Percentiles rank a stretch among this genome's conserved stretches.
These are phyloP conservation scores for Ammodytes dubius DNA, from an alignment of 2,113 vertebrate genomes.

Conservation along the genomic window DNA sequence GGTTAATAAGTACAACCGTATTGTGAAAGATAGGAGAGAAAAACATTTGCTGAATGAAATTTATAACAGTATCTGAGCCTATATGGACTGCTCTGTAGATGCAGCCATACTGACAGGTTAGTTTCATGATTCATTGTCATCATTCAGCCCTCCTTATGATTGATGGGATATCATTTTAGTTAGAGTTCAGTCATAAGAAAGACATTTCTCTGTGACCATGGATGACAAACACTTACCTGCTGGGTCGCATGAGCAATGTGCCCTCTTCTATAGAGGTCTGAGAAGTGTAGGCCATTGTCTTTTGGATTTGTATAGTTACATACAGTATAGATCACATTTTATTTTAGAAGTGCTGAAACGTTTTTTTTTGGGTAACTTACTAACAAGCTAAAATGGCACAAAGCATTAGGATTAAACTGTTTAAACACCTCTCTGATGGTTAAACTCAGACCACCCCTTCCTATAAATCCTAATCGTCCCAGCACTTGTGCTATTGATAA, in stretches of 20 bases:
- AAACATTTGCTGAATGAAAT: background rate
- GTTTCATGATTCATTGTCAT: background rate
- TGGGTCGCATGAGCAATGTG: background rate
- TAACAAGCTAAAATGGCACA: background rate
- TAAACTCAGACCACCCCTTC: too few species aligned
- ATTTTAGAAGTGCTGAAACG: background rate
- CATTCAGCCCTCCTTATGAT: too few species aligned
- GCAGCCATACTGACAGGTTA: background rate
- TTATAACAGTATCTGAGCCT: background rate
- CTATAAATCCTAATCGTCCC: background rate
- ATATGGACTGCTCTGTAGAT: background rate
- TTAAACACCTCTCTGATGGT: too few species aligned
- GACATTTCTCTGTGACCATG: background rate
- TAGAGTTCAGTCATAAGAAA: background rate
- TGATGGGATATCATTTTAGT: background rate
- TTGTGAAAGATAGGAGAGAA: background rate
- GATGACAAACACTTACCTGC: too few species aligned
- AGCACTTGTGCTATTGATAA: background rate
- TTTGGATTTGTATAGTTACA: background rate
- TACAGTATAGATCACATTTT: background rate
- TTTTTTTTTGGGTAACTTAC: background rate
- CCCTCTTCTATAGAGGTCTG: background rate
- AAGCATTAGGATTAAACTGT: background rate
- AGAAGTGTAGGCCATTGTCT: too few species aligned
- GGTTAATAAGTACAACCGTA: background rate